Evolutionary conservation across 1,140 invertebrate genomes (phyloP).

Genomic region (Musca vetustissima): DNA sequence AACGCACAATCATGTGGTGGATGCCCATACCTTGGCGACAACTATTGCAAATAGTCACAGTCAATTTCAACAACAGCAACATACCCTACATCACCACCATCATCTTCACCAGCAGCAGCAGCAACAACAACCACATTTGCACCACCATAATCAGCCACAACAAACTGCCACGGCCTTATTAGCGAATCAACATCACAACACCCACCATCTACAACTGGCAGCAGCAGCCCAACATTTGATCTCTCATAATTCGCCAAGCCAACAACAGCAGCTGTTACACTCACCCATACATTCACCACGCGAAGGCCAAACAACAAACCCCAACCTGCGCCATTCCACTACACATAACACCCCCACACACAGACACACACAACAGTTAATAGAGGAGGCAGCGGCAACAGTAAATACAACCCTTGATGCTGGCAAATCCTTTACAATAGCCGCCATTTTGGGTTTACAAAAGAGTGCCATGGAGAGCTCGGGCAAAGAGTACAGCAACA

Average conservation of each 20-base stretch:
- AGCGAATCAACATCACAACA: constrained; percentile 19
- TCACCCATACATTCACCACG: constrained; percentile 22
- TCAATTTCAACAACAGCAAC: not conserved
- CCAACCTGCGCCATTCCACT: not conserved
- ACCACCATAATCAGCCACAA: not conserved
- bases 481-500: constrained; percentile 53
- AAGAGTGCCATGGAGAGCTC: constrained; percentile 43
- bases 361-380: constrained; percentile 38
- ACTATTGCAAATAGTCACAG: constrained; percentile 31
- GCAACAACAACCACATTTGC: not conserved
- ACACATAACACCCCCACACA: constrained; percentile 21
- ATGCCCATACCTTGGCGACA: constrained; percentile 15
- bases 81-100: not conserved
- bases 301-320: not conserved
- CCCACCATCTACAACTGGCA: constrained; percentile 32
- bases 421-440: constrained; percentile 76
- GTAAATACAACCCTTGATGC: constrained; percentile 53
- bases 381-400: constrained; percentile 49
- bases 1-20: constrained; percentile 32
- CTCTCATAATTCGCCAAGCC: constrained; percentile 47
- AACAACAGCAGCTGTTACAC: constrained; percentile 25
- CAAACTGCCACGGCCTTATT: not conserved
- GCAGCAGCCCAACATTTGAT: constrained; percentile 48
- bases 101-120: not conserved
- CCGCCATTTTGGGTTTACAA: constrained; percentile 73